These are phyloP conservation scores for Ophion slaviceki DNA, from an alignment of 2,888 invertebrate genomes.

Conservation along the genomic window DNA sequence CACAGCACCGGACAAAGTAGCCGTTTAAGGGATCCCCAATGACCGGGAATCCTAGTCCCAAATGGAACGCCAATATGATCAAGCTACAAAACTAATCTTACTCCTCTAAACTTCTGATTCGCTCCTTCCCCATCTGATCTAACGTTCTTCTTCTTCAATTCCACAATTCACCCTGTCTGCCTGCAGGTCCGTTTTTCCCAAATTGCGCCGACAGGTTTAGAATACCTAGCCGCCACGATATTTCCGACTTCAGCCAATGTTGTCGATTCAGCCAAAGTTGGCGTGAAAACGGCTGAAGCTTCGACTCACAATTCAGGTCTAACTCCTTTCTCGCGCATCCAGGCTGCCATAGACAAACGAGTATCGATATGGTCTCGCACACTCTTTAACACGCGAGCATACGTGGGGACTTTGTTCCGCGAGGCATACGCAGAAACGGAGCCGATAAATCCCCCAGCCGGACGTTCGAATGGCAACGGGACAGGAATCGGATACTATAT, in stretches of 20 bases:
- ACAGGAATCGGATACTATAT: slow-evolving; percentile 61
- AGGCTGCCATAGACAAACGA: background rate
- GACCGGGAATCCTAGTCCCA: background rate
- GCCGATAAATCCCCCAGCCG: slow-evolving; percentile 56
- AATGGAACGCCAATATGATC: background rate
- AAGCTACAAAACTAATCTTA: background rate
- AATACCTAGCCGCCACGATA: background rate
- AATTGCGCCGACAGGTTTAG: background rate
- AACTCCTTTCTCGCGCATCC: background rate
- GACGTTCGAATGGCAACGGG: slow-evolving; percentile 63
- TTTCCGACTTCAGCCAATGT: background rate
- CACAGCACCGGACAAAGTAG: no score
- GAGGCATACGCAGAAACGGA: slow-evolving; percentile 41
- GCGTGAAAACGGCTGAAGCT: background rate
- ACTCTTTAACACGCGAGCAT: background rate
- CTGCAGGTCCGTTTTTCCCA: background rate
- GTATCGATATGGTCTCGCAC: background rate
- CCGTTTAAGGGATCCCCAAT: background rate
- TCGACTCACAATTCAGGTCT: background rate
- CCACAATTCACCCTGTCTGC: background rate
- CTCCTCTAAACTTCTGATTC: background rate
- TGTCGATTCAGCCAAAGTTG: background rate
- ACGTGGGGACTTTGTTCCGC: slow-evolving; percentile 35
- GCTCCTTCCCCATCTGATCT: background rate
- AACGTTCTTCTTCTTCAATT: background rate